Conservation (phyloP, 2,797 vertebrate species). For the Anas bahamensis region DNA sequence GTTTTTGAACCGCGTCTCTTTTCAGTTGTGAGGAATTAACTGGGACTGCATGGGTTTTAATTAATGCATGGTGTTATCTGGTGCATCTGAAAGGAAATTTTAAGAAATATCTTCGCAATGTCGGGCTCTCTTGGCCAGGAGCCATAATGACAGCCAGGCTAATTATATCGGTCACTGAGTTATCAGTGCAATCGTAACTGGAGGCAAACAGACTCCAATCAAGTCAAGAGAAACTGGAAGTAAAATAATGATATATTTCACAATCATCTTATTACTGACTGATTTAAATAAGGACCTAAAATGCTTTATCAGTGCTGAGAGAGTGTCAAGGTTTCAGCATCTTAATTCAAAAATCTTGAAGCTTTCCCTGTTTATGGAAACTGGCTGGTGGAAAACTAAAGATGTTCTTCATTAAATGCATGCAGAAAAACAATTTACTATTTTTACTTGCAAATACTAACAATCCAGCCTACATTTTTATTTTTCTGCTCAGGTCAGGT, state of each 20-base stretch:
- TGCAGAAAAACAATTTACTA: neutral
- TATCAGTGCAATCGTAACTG: constrained; percentile 37
- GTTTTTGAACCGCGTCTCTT: neutral
- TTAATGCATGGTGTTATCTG: constrained; percentile 6
- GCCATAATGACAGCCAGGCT: constrained; percentile 52
- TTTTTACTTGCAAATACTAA: neutral
- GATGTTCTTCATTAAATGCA: neutral
- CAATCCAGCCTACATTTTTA: neutral
- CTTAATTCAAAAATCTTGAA: neutral
- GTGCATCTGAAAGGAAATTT: neutral
- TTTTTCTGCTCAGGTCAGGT: neutral
- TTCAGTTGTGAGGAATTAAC: constrained; percentile 21
- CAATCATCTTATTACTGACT: constrained; percentile 58
- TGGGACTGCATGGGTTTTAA: neutral
- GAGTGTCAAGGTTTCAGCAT: constrained; percentile 26
- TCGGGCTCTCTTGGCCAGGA: constrained; percentile 48
- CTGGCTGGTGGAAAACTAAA: neutral
- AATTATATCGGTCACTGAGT: constrained; percentile 47
- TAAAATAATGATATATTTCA: constrained; percentile 65
- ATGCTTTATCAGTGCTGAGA: constrained; percentile 12
- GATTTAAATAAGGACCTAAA: constrained; percentile 35
- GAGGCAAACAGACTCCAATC: constrained; percentile 49
- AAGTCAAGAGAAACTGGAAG: constrained; percentile 37
- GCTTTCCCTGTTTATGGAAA: neutral
- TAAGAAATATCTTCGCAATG: neutral